Conservation (phyloP, 2,113 vertebrate genomes). For the Pangasianodon gigas region DNA sequence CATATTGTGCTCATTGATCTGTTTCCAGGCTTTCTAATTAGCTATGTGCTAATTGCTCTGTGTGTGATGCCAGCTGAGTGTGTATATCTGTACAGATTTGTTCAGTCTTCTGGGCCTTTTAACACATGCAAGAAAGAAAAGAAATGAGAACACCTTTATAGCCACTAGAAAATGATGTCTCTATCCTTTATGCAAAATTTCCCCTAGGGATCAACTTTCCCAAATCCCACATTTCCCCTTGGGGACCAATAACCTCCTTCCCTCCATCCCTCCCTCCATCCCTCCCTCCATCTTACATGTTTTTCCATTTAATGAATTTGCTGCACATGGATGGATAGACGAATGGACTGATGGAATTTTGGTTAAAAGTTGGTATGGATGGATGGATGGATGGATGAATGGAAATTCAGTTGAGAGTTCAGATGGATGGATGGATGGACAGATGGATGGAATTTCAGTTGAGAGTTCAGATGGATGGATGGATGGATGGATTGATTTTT, state of each 20-base stretch:
- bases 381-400: neutral
- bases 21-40: slow-evolving; percentile 2
- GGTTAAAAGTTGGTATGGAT: neutral
- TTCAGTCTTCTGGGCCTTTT: neutral
- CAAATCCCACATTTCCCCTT: neutral
- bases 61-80: neutral
- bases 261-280: neutral
- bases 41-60: neutral
- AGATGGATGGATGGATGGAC: neutral
- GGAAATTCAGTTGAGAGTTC: neutral
- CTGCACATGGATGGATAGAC: neutral
- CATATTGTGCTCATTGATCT: neutral
- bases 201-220: neutral
- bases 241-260: neutral
- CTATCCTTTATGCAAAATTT: neutral
- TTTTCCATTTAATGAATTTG: neutral
- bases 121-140: neutral
- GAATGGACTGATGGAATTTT: neutral
- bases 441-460: neutral
- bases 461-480: neutral
- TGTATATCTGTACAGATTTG: neutral
- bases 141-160: neutral
- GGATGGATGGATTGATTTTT: neutral
- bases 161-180: neutral
- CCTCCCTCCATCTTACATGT: neutral